Base-by-base conservation (phyloP, 2,797 vertebrate genomes). In the Crenichthys baileyi region DNA sequence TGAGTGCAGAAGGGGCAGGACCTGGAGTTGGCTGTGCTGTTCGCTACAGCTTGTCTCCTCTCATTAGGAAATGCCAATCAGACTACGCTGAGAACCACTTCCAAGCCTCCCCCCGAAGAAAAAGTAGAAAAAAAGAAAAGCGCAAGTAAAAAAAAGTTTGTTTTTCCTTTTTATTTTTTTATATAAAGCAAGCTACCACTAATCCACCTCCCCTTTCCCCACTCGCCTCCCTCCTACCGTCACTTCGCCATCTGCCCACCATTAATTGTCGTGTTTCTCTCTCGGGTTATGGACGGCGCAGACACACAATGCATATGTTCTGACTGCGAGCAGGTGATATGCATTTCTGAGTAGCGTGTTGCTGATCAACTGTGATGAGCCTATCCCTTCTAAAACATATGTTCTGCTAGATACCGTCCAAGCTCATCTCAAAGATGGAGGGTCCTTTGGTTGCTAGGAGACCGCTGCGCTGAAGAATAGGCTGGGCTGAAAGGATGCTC, bases 391-490 rank as follows among this genome's bases (percentile, higher is more conserved):
- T 41, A 82, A 84, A 80, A 86, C 92, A 91, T 93, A 95, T 93
- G 93, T 90, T 93, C 73, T 11, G 18, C 60, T 77, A 90, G 92
- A 91, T 83, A 87, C 85, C 88, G 93, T 90, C 92, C 91, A 84
- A 87, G 79, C 90, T 87, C 90, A 80, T 91, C 89, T 87, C 86
- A 90, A 91, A 84, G 89, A 93, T 88, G 92, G 90, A 94, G 92
- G 88, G 91, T 85, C 80, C 50, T 70, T 16, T 18, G 88, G 95
- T 96, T 96, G 95, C 95, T 95, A 95, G 94, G 94, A 90, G 85
- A 96, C 93, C 75, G 67, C 95, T 91, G 96, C 93, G 94, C 95
- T 94, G 95, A 96, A 94, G 96, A 94, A 96, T 87, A 93, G 95
- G 95, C 95, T 92, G 94, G 92, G 94, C 93, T 96, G 96, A 96